Conservation (phyloP, 1,140 invertebrate species). For the Cardiocondyla obscurior region DNA sequence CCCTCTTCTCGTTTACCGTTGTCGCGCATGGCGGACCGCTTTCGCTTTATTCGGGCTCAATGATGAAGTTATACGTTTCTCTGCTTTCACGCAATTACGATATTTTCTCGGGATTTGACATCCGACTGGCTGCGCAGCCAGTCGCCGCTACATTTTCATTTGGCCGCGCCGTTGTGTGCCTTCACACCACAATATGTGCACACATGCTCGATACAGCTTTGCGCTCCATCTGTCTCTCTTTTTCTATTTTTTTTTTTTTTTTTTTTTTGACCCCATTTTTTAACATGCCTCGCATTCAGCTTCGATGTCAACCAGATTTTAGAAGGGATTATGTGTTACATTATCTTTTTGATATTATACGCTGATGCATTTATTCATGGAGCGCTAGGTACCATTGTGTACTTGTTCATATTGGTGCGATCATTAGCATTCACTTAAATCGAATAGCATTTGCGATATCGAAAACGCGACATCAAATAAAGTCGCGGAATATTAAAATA, state of each 20-base stretch:
- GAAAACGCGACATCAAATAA: slow-evolving; percentile 26
- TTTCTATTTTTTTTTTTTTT: slow-evolving; percentile 25
- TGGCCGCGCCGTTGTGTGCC: slow-evolving; percentile 40
- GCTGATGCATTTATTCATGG: slow-evolving; percentile 27
- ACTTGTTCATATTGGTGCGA: neutral
- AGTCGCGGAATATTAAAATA: slow-evolving; percentile 8
- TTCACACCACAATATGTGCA: slow-evolving; percentile 33
- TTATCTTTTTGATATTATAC: slow-evolving; percentile 41
- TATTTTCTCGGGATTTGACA: slow-evolving; percentile 63
- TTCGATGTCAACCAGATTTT: slow-evolving; percentile 41
- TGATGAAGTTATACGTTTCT: slow-evolving; percentile 60
- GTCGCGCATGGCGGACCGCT: slow-evolving; percentile 1
- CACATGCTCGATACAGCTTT: slow-evolving; percentile 29
- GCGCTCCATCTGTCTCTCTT: slow-evolving; percentile 22
- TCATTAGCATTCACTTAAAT: slow-evolving; percentile 35
- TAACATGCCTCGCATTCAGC: slow-evolving; percentile 5
- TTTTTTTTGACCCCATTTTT: slow-evolving; percentile 46
- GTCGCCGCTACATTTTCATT: slow-evolving; percentile 70
- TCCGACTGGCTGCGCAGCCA: slow-evolving; percentile 45
- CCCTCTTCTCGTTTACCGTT: neutral
- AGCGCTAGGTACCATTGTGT: slow-evolving; percentile 12
- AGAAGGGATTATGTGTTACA: slow-evolving; percentile 11
- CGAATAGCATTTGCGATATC: too few species aligned
- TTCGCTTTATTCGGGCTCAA: slow-evolving; percentile 57
- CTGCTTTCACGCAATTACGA: slow-evolving; percentile 62